Conservation (phyloP, 2,113 vertebrate species). For the Xiphophorus couchianus region DNA sequence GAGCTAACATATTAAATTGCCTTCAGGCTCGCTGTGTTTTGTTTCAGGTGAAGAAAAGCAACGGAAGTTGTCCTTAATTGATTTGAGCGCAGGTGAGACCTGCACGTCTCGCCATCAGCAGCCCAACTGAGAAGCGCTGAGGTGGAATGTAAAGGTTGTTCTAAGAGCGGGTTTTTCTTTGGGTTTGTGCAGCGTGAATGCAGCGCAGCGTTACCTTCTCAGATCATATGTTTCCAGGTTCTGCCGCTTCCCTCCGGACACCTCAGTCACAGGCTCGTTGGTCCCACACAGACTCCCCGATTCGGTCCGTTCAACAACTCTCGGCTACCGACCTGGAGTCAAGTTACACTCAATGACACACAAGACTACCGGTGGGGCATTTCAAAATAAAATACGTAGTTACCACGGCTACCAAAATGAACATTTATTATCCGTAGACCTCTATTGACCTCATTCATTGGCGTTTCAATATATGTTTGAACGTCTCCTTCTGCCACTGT, state of each 20-base stretch:
- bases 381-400: constrained; percentile 46
- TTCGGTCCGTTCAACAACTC: constrained; percentile 15
- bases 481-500: neutral
- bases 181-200: neutral
- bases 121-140: neutral
- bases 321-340: neutral
- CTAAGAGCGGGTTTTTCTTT: neutral
- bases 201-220: constrained; percentile 47
- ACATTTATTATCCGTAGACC: neutral
- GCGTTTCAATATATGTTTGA: neutral
- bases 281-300: constrained; percentile 26
- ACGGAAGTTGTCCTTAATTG: constrained; percentile 38
- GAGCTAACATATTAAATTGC: accelerated
- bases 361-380: accelerated
- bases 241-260: constrained; percentile 37
- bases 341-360: neutral
- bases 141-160: neutral
- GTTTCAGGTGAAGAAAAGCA: neutral
- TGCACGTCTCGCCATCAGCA: constrained; percentile 15
- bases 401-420: neutral
- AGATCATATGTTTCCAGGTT: constrained; percentile 32
- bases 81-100: constrained; percentile 37
- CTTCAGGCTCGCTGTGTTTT: neutral
- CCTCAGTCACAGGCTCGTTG: constrained; percentile 5
- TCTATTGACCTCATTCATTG: neutral